Evolutionary conservation across 2,888 invertebrate genomes (phyloP).

Genomic region (Tineola bisselliella): DNA sequence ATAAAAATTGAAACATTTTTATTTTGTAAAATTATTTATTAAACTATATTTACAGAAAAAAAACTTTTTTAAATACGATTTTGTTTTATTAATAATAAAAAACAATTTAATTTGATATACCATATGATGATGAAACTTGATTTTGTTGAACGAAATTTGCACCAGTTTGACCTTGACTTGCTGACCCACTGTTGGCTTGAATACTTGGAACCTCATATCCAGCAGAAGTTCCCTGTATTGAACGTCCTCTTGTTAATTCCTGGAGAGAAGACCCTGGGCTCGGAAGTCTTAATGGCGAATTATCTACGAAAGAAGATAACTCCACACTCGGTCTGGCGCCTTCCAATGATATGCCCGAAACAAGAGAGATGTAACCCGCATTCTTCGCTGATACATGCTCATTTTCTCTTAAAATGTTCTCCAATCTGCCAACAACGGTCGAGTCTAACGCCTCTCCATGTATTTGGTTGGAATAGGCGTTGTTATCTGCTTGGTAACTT

Average conservation of each 20-base stretch:
- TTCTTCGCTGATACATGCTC: constrained; percentile 50
- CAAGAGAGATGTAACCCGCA: constrained; percentile 46
- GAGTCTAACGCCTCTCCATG: constrained; percentile 38
- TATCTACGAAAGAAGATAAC: constrained; percentile 51
- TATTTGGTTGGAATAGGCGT: constrained; percentile 31
- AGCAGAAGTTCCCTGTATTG: constrained; percentile 21
- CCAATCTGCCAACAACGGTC: constrained; percentile 41
- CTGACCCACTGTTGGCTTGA: constrained; percentile 20
- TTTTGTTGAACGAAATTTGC: constrained; percentile 41
- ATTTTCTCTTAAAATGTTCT: constrained; percentile 47
- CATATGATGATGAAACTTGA: constrained; percentile 42
- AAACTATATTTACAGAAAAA: constrained; percentile 4
- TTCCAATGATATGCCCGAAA: constrained; percentile 51
- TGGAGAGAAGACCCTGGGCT: background rate
- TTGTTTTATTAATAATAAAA: constrained; percentile 5
- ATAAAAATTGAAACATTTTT: background rate
- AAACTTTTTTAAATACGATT: background rate
- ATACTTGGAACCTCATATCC: constrained; percentile 35
- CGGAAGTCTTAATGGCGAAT: constrained; percentile 25
- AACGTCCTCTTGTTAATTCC: background rate
- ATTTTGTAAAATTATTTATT: background rate
- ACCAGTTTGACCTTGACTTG: background rate
- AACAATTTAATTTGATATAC: constrained; percentile 34
- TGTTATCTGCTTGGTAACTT: constrained; percentile 50
- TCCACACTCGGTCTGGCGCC: constrained; percentile 54